Conservation (phyloP, 2,888 invertebrate genomes). For the Antheraea assamensis region DNA sequence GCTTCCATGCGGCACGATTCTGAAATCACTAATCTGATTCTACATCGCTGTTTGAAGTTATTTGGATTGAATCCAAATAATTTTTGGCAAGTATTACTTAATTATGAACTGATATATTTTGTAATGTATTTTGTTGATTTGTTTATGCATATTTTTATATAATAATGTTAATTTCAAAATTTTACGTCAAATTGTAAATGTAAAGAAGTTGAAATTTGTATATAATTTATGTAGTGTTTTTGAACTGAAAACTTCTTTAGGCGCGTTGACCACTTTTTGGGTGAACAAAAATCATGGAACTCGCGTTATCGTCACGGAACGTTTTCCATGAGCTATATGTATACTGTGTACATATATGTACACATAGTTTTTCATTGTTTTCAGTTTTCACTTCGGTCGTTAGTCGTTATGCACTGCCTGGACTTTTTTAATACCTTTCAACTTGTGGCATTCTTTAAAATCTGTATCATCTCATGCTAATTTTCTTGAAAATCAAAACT, state of each 20-base stretch:
- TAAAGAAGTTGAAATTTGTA: not conserved
- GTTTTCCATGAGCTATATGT: too few relatives aligned
- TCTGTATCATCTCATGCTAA: not conserved
- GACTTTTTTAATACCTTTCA: not conserved
- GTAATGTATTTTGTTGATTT: not conserved
- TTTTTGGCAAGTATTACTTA: slow-evolving; percentile 20
- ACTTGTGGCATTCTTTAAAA: not conserved
- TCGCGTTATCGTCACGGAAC: too few relatives aligned
- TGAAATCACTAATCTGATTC: slow-evolving; percentile 42
- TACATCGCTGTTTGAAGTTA: slow-evolving; percentile 37
- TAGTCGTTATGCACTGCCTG: too few relatives aligned
- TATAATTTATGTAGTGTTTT: too few relatives aligned
- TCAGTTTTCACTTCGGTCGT: too few relatives aligned
- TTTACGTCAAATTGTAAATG: not conserved
- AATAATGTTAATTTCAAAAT: not conserved
- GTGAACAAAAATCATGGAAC: too few relatives aligned
- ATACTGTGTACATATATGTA: too few relatives aligned
- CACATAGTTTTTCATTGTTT: too few relatives aligned
- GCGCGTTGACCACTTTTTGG: too few relatives aligned
- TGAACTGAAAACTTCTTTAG: too few relatives aligned
- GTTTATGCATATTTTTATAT: not conserved
- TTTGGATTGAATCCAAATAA: slow-evolving; percentile 23
- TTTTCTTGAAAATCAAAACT: too few relatives aligned
- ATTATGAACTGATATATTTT: slow-evolving; percentile 13
- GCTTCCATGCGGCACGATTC: slow-evolving; percentile 33